Evolutionary conservation across 2,797 vertebrate genomes (phyloP).

Genomic region (Cheracebus regulus): DNA sequence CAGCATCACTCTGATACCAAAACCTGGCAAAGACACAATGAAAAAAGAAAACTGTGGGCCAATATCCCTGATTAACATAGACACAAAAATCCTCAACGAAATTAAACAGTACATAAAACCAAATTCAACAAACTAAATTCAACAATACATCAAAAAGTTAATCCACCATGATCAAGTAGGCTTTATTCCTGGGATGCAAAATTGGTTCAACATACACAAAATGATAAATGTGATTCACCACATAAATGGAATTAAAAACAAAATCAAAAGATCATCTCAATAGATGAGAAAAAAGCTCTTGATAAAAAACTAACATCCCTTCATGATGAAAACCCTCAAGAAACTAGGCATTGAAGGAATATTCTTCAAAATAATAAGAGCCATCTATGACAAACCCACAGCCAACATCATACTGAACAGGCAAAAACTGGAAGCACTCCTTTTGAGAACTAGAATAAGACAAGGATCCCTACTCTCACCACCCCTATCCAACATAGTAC

Average conservation of each 20-base stretch:
- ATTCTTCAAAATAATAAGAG: background rate
- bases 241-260: background rate
- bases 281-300: background rate
- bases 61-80: background rate
- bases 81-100: background rate
- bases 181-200: background rate
- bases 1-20: background rate
- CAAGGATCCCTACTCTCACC: background rate
- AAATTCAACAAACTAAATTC: background rate
- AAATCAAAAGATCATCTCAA: background rate
- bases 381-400: background rate
- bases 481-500: background rate
- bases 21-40: background rate
- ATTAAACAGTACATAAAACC: background rate
- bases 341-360: background rate
- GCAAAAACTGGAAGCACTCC: background rate
- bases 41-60: background rate
- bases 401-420: background rate
- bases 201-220: background rate
- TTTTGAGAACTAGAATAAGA: background rate
- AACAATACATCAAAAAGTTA: background rate
- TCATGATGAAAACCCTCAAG: background rate
- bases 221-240: background rate
- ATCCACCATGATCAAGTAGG: background rate
- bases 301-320: background rate